phyloP scores from a whole-genome alignment of 2,113 vertebrate genomes.

The Chitala chitala region DNA sequence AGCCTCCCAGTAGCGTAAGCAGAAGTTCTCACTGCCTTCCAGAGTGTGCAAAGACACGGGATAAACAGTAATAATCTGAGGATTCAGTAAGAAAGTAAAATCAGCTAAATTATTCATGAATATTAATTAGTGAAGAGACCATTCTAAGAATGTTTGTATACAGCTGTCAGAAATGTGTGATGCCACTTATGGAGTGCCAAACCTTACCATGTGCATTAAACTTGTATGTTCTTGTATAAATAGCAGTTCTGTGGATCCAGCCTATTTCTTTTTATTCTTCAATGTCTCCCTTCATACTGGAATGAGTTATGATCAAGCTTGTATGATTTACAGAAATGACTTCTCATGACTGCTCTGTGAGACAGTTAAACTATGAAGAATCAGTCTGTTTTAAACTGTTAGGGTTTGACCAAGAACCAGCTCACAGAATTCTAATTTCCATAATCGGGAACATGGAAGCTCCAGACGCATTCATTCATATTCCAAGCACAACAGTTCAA shows the following conservation, averaged over 20 bases:
- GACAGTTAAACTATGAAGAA: constrained; percentile 12
- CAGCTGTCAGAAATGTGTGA: too few species aligned
- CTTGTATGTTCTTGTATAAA: background rate
- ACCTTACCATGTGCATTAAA: background rate
- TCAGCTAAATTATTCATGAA: too few species aligned
- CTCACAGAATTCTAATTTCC: constrained; percentile 8
- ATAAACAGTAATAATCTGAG: too few species aligned
- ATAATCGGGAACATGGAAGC: constrained; percentile 18
- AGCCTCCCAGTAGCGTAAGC: too few species aligned
- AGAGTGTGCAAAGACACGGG: too few species aligned
- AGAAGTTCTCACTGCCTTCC: too few species aligned
- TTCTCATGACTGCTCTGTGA: background rate
- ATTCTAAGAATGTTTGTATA: too few species aligned
- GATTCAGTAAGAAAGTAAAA: too few species aligned
- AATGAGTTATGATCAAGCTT: background rate
- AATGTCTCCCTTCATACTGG: background rate
- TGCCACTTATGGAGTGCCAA: too few species aligned
- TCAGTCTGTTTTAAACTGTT: constrained; percentile 9
- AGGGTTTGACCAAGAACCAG: constrained; percentile 11
- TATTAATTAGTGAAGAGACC: too few species aligned
- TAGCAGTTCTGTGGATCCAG: background rate
- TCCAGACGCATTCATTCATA: constrained; percentile 14
- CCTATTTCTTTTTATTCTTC: background rate
- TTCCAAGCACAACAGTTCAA: constrained; percentile 3
- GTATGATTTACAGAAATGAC: background rate